phyloP scores from a whole-genome alignment of 2,113 vertebrate genomes.

The Cercopithecus mona region DNA sequence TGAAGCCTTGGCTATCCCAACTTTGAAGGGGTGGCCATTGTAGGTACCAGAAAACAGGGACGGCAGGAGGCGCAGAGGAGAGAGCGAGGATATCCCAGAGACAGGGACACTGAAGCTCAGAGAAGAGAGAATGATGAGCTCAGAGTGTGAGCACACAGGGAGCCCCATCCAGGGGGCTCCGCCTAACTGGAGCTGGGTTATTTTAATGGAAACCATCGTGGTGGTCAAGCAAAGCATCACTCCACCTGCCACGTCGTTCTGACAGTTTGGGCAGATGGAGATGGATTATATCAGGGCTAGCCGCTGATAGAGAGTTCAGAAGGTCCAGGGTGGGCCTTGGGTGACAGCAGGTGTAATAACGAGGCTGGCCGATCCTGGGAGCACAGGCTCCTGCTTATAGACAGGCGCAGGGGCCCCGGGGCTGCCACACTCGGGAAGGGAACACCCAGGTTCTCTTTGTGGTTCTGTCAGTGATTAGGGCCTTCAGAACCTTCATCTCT shows the following conservation, averaged over 20 bases:
- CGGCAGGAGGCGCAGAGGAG: neutral
- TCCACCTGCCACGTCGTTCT: neutral
- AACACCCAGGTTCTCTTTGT: neutral
- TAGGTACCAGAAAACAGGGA: neutral
- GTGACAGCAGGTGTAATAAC: neutral
- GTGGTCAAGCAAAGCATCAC: neutral
- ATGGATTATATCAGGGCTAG: neutral
- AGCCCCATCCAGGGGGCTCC: fast-evolving
- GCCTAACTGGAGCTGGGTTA: fast-evolving
- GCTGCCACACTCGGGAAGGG: neutral
- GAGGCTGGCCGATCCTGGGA: neutral
- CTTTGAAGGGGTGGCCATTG: neutral
- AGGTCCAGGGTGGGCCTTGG: neutral
- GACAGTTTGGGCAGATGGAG: neutral
- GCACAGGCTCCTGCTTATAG: neutral
- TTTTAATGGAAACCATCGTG: neutral
- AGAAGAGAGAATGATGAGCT: neutral
- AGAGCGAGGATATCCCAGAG: neutral
- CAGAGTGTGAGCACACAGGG: neutral
- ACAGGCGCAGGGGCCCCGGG: neutral
- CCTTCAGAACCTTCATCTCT: neutral
- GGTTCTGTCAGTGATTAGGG: neutral
- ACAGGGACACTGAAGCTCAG: neutral
- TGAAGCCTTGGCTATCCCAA: neutral
- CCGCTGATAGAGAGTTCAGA: neutral